A percentile compares a stretch with the other conserved stretches of the same genome.
Evolutionary conservation across 2,113 vertebrate species (phyloP).

Genomic region (Daubentonia madagascariensis): DNA sequence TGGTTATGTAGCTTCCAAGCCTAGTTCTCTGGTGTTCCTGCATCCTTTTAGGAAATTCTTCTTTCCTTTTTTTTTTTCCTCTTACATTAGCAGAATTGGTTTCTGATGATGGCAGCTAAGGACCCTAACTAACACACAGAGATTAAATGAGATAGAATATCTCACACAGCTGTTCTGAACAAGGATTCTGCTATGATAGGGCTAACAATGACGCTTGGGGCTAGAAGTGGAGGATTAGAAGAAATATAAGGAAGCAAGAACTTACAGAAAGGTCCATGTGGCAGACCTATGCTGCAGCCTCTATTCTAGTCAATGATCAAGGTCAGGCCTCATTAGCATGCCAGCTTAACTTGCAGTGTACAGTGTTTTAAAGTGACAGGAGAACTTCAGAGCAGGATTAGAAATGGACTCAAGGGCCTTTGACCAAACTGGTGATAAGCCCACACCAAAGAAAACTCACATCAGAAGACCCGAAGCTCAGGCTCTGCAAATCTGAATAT

Average conservation of each 20-base stretch:
- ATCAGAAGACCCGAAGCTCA: neutral
- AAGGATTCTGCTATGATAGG: neutral
- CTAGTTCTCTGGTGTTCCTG: neutral
- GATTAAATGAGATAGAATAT: neutral
- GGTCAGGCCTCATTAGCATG: neutral
- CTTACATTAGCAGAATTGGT: neutral
- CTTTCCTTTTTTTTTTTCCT: neutral
- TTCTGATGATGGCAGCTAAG: neutral
- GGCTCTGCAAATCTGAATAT: neutral
- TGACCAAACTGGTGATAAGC: neutral
- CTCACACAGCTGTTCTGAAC: neutral
- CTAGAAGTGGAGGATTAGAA: neutral
- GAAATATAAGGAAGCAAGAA: neutral
- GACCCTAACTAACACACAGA: neutral
- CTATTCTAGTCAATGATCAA: neutral
- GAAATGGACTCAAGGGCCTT: neutral
- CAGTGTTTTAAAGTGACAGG: neutral
- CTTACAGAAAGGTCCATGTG: neutral
- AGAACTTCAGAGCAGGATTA: slow-evolving; percentile 5
- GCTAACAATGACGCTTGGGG: neutral
- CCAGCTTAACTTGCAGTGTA: neutral
- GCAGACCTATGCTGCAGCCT: neutral
- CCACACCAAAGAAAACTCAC: neutral
- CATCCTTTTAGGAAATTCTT: neutral
- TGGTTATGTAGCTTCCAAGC: neutral